Conservation (phyloP, 2,113 vertebrate species). For the Copsychus sechellarum region DNA sequence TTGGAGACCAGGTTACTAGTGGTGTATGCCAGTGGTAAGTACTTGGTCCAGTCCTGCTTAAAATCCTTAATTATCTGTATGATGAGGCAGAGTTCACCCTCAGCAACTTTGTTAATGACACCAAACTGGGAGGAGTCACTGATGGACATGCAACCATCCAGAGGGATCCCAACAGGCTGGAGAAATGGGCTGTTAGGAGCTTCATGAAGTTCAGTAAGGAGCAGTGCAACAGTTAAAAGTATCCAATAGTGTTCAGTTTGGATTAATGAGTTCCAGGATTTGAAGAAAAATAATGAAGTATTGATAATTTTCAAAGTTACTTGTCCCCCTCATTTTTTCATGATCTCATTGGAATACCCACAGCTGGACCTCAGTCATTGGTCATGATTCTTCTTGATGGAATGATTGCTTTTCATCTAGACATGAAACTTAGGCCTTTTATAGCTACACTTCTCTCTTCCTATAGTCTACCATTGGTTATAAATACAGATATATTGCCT, state of each 20-base stretch:
- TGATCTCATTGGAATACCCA: not conserved
- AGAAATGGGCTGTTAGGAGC: not conserved
- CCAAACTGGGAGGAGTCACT: not conserved
- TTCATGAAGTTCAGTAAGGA: not conserved
- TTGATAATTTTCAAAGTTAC: not conserved
- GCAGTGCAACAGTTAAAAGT: not conserved
- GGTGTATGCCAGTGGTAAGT: accelerated
- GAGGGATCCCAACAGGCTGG: not conserved
- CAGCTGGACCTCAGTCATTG: not conserved
- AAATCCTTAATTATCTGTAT: not conserved
- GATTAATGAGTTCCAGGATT: not conserved
- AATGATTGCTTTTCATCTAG: not conserved
- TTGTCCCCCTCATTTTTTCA: not conserved
- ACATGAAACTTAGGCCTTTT: not conserved
- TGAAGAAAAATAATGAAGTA: not conserved
- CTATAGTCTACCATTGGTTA: not conserved
- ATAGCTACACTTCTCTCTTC: not conserved
- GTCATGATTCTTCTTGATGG: not conserved
- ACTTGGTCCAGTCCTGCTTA: not conserved
- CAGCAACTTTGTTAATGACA: not conserved
- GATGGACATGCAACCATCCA: not conserved
- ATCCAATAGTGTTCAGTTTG: not conserved
- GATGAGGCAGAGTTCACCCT: not conserved
- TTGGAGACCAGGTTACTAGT: not conserved
- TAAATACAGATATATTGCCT: not conserved